phyloP scores from a whole-genome alignment of 1,140 invertebrate species.

The Drosophila truncata region DNA sequence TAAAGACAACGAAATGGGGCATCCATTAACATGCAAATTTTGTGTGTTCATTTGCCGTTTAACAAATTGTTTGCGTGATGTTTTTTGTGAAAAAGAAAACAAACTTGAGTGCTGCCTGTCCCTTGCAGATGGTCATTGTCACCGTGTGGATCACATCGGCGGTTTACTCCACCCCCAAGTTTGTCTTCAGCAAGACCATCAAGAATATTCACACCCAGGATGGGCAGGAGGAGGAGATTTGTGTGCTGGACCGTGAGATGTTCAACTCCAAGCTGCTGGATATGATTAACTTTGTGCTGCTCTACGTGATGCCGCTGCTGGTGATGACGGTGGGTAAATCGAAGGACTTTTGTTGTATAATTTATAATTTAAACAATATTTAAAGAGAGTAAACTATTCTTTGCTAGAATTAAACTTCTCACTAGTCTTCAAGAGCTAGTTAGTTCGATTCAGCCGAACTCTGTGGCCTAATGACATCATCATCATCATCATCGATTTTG shows the following conservation, averaged over 20 bases:
- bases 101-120: conserved; percentile 22
- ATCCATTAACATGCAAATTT: conserved; percentile 50
- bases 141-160: conserved; percentile 92
- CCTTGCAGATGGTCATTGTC: conserved; percentile 89
- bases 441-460: too few species aligned
- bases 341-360: not conserved
- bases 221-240: conserved; percentile 89
- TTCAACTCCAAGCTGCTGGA: conserved; percentile 92
- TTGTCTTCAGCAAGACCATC: conserved; percentile 90
- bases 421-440: not conserved
- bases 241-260: conserved; percentile 89
- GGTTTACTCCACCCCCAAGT: conserved; percentile 91
- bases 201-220: conserved; percentile 86
- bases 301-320: conserved; percentile 90
- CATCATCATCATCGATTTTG: not conserved
- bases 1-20: conserved; percentile 40
- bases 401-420: not conserved
- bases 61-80: conserved; percentile 67
- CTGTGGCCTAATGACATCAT: conserved; percentile 12
- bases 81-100: conserved; percentile 8
- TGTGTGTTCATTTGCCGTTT: conserved; percentile 63
- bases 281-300: conserved; percentile 90
- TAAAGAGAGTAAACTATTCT: not conserved
- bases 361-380: not conserved
- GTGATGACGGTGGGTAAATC: conserved; percentile 89